phyloP scores from a whole-genome alignment of 2,888 invertebrate genomes.

The Poecilobothrus nobilitatus region DNA sequence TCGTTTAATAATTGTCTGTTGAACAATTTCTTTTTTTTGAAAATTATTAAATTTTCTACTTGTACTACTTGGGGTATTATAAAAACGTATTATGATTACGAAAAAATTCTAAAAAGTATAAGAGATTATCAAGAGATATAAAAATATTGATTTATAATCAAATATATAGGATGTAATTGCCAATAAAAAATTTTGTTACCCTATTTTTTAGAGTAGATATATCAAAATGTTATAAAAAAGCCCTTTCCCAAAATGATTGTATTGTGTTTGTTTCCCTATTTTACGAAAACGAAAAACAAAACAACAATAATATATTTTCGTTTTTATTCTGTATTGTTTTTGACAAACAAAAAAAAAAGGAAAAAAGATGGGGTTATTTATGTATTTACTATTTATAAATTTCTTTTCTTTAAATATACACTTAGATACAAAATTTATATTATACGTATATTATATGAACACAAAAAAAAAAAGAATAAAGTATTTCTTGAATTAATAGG shows the following conservation, averaged over 20 bases:
- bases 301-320: not conserved
- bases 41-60: too few relatives aligned
- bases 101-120: too few relatives aligned
- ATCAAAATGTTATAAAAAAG: not conserved
- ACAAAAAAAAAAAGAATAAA: not conserved
- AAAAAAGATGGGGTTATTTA: not conserved
- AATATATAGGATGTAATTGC: too few relatives aligned
- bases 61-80: too few relatives aligned
- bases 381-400: not conserved
- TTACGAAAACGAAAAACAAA: not conserved
- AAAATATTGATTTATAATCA: too few relatives aligned
- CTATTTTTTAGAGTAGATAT: not conserved
- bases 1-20: too few relatives aligned
- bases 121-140: too few relatives aligned
- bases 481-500: not conserved
- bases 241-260: not conserved
- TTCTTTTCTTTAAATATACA: not conserved
- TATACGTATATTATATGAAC: not conserved
- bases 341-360: too few relatives aligned
- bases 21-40: too few relatives aligned
- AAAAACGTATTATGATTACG: too few relatives aligned
- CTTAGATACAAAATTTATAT: not conserved
- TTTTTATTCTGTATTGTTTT: too few relatives aligned
- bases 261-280: not conserved
- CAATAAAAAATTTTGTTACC: too few relatives aligned